Percentiles rank a stretch among this genome's conserved stretches.
These are phyloP conservation scores for Leptocoma aspasia DNA, from an alignment of 2,113 vertebrate species.

Conservation along the genomic window DNA sequence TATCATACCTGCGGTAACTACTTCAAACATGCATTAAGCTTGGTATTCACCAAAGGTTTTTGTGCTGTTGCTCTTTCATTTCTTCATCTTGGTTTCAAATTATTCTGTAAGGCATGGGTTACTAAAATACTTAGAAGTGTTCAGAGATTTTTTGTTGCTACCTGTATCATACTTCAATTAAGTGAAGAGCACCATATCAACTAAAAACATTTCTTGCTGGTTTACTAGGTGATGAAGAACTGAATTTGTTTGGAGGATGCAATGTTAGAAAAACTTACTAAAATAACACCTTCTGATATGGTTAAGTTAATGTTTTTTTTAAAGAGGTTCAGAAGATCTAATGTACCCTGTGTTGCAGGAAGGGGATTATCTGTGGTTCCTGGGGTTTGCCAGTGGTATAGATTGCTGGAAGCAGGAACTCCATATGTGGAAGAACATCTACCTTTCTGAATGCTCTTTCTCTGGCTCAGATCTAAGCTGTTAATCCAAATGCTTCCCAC, in stretches of 20 bases:
- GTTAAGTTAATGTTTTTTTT: not conserved
- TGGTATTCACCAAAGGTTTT: not conserved
- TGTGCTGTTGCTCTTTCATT: not conserved
- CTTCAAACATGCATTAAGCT: not conserved
- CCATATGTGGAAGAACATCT: not conserved
- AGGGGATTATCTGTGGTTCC: not conserved
- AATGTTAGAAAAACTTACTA: not conserved
- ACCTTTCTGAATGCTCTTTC: not conserved
- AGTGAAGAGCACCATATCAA: not conserved
- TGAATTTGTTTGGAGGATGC: not conserved
- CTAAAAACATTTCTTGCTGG: not conserved
- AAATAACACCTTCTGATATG: not conserved
- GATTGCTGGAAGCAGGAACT: not conserved
- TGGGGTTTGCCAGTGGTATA: not conserved
- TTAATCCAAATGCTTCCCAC: not conserved
- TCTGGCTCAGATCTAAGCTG: not conserved
- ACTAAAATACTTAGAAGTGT: not conserved
- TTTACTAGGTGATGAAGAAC: not conserved
- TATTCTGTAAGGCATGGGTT: not conserved
- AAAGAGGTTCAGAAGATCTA: not conserved
- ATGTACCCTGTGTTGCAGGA: not conserved
- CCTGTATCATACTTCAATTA: not conserved
- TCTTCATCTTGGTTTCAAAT: not conserved
- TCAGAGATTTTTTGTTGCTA: not conserved
- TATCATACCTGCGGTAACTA: not conserved